A percentile compares a stretch with the other conserved stretches of the same genome.
phyloP scores from a whole-genome alignment of 1,140 invertebrate species.

The Drosophila ercepeae region DNA sequence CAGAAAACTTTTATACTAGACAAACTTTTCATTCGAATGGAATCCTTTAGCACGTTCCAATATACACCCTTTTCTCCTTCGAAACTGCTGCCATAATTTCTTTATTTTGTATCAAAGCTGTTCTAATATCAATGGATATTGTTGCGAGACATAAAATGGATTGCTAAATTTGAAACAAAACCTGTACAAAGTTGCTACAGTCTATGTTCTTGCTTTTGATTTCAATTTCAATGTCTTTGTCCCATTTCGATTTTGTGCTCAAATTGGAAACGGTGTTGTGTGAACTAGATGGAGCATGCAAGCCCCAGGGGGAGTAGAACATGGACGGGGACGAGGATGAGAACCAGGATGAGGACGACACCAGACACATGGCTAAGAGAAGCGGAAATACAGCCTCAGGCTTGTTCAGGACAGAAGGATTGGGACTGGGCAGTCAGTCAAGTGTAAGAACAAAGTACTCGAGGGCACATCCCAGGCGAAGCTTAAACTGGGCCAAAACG shows the following conservation, averaged over 20 bases:
- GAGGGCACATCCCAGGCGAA: constrained; percentile 28
- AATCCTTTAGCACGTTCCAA: not conserved
- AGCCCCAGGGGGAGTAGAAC: not conserved
- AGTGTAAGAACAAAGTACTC: constrained; percentile 74
- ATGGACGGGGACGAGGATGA: not conserved
- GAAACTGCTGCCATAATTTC: constrained; percentile 1
- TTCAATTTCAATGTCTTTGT: constrained; percentile 60
- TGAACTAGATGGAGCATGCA: constrained; percentile 57
- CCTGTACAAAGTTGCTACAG: constrained; percentile 17
- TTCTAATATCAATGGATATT: constrained; percentile 26
- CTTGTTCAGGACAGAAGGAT: constrained; percentile 11
- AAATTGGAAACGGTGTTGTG: constrained; percentile 77
- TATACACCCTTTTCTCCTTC: not conserved
- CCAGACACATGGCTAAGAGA: constrained; percentile 21
- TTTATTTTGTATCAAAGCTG: constrained; percentile 13
- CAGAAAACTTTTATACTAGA: not conserved
- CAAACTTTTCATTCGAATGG: not conserved
- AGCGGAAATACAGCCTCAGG: constrained; percentile 26
- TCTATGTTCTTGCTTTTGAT: constrained; percentile 52
- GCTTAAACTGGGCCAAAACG: constrained; percentile 32
- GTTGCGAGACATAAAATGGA: constrained; percentile 29
- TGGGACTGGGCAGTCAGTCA: constrained; percentile 57
- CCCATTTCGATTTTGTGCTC: constrained; percentile 65
- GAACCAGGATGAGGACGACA: not conserved
- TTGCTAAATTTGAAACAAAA: constrained; percentile 43